These are phyloP conservation scores for Cydia fagiglandana DNA, from an alignment of 1,140 invertebrate genomes.

Conservation along the genomic window DNA sequence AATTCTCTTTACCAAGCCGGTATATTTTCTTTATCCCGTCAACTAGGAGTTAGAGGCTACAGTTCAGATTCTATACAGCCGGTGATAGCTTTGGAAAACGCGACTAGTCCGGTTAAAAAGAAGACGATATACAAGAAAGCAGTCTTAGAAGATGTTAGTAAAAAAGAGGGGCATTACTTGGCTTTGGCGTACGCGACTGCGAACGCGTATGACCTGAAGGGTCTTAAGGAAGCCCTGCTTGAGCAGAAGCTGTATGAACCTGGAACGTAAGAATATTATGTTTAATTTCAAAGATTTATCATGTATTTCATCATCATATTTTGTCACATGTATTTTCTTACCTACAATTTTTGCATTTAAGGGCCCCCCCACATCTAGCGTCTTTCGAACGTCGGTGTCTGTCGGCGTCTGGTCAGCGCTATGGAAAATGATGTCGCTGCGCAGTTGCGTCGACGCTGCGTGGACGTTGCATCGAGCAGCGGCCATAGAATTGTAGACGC, in stretches of 20 bases:
- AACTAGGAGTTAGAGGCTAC: constrained; percentile 46
- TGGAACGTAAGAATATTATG: constrained; percentile 60
- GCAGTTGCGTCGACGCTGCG: too few species aligned
- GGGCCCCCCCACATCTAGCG: too few species aligned
- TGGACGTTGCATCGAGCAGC: too few species aligned
- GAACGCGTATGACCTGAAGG: constrained; percentile 65
- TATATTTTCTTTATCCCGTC: constrained; percentile 42
- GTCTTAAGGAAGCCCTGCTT: constrained; percentile 60
- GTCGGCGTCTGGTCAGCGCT: too few species aligned
- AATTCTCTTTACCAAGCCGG: constrained; percentile 46
- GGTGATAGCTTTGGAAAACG: constrained; percentile 59
- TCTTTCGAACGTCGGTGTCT: too few species aligned
- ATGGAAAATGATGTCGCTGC: too few species aligned
- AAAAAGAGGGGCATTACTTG: constrained; percentile 69
- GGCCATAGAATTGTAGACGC: too few species aligned
- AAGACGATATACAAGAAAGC: constrained; percentile 66
- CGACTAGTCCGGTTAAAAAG: constrained; percentile 66
- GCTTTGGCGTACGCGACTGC: constrained; percentile 72
- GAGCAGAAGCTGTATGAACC: constrained; percentile 73
- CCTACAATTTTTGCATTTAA: too few species aligned
- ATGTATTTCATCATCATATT: too few species aligned
- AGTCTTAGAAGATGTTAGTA: constrained; percentile 53
- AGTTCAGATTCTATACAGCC: constrained; percentile 58
- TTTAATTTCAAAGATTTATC: neutral
- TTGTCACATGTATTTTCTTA: too few species aligned